phyloP scores from a whole-genome alignment of 2,888 invertebrate species.

The Volucella bombylans region DNA sequence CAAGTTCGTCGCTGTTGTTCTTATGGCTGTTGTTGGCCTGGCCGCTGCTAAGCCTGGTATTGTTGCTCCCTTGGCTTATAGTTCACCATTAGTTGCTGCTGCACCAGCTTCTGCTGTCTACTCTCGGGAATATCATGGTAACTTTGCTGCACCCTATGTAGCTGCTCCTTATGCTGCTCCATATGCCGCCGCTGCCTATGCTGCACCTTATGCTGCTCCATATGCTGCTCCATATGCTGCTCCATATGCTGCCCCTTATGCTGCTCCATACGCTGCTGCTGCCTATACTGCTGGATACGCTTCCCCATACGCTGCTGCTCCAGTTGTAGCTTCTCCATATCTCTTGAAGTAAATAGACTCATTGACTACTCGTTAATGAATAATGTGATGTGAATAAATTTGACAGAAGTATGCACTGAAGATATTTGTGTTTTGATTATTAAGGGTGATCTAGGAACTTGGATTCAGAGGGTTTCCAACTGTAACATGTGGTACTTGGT shows the following conservation, averaged over 20 bases:
- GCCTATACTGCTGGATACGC: constrained; percentile 77
- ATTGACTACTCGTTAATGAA: background rate
- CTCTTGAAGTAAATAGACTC: constrained; percentile 65
- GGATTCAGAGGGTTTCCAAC: too few species aligned
- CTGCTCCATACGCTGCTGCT: constrained; percentile 80
- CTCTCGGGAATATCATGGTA: constrained; percentile 84
- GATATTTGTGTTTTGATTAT: constrained; percentile 2
- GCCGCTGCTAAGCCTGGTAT: constrained; percentile 80
- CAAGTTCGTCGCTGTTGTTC: constrained; percentile 76
- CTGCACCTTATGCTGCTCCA: constrained; percentile 83
- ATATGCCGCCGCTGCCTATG: constrained; percentile 77
- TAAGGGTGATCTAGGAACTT: too few species aligned
- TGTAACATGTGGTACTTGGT: too few species aligned
- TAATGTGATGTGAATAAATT: constrained; percentile 47
- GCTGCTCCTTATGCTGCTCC: constrained; percentile 76
- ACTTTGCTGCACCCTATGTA: constrained; percentile 81
- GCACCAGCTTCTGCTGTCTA: constrained; percentile 83
- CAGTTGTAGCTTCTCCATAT: constrained; percentile 76
- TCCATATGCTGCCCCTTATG: constrained; percentile 78
- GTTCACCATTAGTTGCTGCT: constrained; percentile 82
- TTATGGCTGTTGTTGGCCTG: constrained; percentile 78
- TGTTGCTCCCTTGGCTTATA: constrained; percentile 79
- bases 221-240: constrained; percentile 84
- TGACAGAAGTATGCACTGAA: constrained; percentile 30
- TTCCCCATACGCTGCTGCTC: constrained; percentile 76